phyloP scores from a whole-genome alignment of 1,140 invertebrate species.

The Arion vulgaris region DNA sequence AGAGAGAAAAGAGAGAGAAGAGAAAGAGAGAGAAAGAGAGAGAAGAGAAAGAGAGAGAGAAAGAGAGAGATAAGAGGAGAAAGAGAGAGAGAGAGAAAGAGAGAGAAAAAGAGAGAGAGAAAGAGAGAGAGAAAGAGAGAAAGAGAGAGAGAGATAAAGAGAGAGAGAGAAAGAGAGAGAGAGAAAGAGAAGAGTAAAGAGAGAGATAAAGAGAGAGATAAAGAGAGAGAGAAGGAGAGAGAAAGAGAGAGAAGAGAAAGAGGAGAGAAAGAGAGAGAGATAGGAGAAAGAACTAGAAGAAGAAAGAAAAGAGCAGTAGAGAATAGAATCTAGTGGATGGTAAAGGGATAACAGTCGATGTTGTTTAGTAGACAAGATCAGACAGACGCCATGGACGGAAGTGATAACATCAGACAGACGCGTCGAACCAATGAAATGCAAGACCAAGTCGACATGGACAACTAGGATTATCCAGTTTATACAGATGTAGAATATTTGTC shows the following conservation, averaged over 20 bases:
- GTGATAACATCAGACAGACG: too few relatives aligned
- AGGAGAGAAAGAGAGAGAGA: constrained; percentile 2
- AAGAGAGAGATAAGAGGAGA: background rate
- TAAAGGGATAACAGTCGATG: too few relatives aligned
- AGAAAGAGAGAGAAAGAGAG: too few relatives aligned
- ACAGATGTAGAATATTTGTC: too few relatives aligned
- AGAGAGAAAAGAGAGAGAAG: too few relatives aligned
- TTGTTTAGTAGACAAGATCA: too few relatives aligned
- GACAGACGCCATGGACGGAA: too few relatives aligned
- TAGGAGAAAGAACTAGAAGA: background rate
- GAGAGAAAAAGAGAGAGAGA: constrained; percentile 3
- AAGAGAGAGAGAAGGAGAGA: background rate
- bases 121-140: background rate
- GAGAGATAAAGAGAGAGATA: background rate
- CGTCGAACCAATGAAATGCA: too few relatives aligned
- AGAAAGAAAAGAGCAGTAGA: background rate
- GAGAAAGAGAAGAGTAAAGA: background rate
- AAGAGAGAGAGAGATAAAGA: background rate
- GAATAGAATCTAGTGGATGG: too few relatives aligned
- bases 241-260: background rate
- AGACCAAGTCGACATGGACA: too few relatives aligned
- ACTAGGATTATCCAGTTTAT: too few relatives aligned
- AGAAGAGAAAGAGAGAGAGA: too few relatives aligned
- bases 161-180: background rate
- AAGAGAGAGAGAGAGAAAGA: constrained; percentile 1